Evolutionary conservation across 35 echinoderm and acorn worm genomes (phyloP), one percentile per base, ranked within the genome.

Genomic region (Strongylocentrotus purpuratus): DNA sequence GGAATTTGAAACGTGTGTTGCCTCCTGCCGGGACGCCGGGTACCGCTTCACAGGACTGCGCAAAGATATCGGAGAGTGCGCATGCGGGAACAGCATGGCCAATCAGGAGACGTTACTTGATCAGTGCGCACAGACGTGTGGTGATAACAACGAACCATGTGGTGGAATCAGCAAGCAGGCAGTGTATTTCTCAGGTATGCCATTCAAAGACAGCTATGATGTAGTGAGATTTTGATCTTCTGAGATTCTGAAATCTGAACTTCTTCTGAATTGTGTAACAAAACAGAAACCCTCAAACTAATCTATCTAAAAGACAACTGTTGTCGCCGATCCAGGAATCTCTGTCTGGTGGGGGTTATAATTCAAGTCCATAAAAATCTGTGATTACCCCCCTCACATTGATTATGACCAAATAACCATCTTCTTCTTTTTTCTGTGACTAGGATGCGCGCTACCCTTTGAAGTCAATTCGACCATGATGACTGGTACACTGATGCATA

Each of bases 401-500:
- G 35, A 41, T 41, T 41, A 41, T 41, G 0, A 41, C 35, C 35
- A 1, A 41, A 41, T 1, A 41, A 41, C 70, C 4, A 31, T 85
- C 70, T 20, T 20, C 4, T 85, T 20, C 4, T 8, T 94, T 28
- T 4, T 70, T 0, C 61, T 28, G 5, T 28, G 25, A 25, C 45
- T 86, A 97, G 96, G 92, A 46, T 97, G 96, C 33, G 95, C 93
- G 31, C 88, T 95, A 48, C 47, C 96, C 15, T 97, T 97, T 46
- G 48, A 71, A 25, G 41, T 97, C 20, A 92, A 95, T 58, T 95
- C 61, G 9, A 46, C 41, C 14, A 95, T 61, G 94, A 97, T 97
- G 96, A 65, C 89, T 13, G 96, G 96, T 28, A 97, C 96, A 28
- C 85, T 59, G 4, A 97, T 97, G 96, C 96, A 97, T 61, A 95